Evolutionary conservation across 2,113 vertebrate species (phyloP).

Genomic region (Epinephelus moara): DNA sequence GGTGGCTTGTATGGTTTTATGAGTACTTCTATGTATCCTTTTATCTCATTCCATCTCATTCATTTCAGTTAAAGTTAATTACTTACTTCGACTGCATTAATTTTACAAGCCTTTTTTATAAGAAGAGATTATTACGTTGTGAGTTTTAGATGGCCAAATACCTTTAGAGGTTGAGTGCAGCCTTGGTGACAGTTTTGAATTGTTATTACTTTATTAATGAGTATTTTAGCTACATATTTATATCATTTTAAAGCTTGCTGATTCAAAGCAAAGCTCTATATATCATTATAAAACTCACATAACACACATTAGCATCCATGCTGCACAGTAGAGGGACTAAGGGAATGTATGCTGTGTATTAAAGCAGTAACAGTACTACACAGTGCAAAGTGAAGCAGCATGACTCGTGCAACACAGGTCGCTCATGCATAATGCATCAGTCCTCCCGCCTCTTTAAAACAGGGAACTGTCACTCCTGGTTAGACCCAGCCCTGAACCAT

Average conservation of each 20-base stretch:
- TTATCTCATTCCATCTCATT: background rate
- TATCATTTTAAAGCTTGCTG: background rate
- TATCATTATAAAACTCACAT: conserved; percentile 1
- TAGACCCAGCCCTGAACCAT: conserved; percentile 58
- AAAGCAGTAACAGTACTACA: conserved; percentile 19
- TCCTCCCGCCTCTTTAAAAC: conserved; percentile 68
- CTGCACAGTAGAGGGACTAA: conserved; percentile 8
- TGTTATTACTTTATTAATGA: background rate
- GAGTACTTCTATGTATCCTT: conserved; percentile 4
- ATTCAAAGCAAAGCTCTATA: conserved; percentile 3
- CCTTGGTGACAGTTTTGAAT: background rate
- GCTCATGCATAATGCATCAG: conserved; percentile 78
- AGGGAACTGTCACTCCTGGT: conserved; percentile 71
- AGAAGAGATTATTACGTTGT: background rate
- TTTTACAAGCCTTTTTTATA: background rate
- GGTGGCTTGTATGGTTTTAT: background rate
- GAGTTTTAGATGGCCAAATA: background rate
- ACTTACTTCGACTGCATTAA: background rate
- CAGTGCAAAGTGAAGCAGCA: conserved; percentile 48
- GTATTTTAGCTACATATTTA: background rate
- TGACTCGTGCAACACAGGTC: conserved; percentile 58
- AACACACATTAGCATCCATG: conserved; percentile 1
- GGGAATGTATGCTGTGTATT: conserved; percentile 17
- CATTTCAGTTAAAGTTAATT: background rate
- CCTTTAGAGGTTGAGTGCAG: background rate